Percentiles rank a stretch among this genome's conserved stretches.
Evolutionary conservation across 2,888 invertebrate species (phyloP).

Genomic region (Melanchra persicariae): DNA sequence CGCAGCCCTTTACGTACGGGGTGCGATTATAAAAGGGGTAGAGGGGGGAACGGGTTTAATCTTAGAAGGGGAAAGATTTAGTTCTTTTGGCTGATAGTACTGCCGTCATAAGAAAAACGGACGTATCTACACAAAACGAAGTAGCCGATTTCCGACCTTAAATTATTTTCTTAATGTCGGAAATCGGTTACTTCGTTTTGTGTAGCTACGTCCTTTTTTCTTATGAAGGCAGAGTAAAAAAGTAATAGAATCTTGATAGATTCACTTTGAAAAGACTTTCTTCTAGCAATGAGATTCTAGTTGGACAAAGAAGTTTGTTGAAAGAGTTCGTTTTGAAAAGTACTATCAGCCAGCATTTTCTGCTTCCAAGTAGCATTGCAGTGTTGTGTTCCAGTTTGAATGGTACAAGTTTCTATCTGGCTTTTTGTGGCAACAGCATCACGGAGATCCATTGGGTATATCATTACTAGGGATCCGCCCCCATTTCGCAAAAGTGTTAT

Average conservation of each 20-base stretch:
- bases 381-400: neutral
- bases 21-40: constrained; percentile 30
- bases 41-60: constrained; percentile 33
- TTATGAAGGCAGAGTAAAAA: too few species aligned
- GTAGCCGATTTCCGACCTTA: too few species aligned
- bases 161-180: too few species aligned
- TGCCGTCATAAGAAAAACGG: too few species aligned
- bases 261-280: constrained; percentile 10
- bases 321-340: neutral
- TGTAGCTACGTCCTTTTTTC: too few species aligned
- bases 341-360: neutral
- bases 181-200: too few species aligned
- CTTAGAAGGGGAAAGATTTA: constrained; percentile 32
- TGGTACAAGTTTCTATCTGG: neutral
- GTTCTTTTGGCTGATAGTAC: constrained; percentile 22
- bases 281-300: constrained; percentile 3
- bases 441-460: too few species aligned
- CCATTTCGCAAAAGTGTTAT: too few species aligned
- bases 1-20: constrained; percentile 10
- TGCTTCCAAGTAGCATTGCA: neutral
- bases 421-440: too few species aligned
- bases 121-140: too few species aligned
- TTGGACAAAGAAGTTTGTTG: neutral
- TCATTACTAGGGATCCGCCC: too few species aligned
- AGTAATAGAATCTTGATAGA: constrained; percentile 21